These are phyloP conservation scores for Liparis tanakae DNA, from an alignment of 2,797 vertebrate species.

Conservation along the genomic window DNA sequence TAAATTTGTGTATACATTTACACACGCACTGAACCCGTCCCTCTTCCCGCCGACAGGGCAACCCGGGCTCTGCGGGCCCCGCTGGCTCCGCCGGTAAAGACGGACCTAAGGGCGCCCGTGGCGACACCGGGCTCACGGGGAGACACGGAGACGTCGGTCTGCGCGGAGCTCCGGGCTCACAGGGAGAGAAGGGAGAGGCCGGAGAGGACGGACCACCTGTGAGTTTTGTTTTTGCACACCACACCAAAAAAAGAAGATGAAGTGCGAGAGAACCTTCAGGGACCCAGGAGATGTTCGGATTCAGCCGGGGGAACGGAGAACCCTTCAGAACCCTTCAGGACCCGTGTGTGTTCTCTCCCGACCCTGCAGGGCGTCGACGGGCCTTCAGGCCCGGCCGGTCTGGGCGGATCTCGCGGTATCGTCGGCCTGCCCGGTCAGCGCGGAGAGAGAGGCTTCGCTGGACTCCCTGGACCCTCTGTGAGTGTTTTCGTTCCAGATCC, in stretches of 20 bases:
- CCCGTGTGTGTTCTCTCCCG: neutral
- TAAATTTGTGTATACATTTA: too few species aligned
- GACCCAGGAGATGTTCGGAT: neutral
- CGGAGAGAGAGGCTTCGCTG: constrained; percentile 96
- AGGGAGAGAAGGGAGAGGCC: constrained; percentile 93
- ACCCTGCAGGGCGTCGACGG: constrained; percentile 88
- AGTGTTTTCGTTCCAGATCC: constrained; percentile 67
- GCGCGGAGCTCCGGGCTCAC: constrained; percentile 86
- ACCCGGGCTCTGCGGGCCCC: constrained; percentile 91
- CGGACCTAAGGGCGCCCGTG: constrained; percentile 93
- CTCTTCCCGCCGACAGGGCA: constrained; percentile 83
- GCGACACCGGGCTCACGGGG: constrained; percentile 88
- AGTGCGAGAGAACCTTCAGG: too few species aligned
- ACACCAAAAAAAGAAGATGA: neutral
- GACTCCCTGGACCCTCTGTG: constrained; percentile 94
- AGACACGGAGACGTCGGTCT: constrained; percentile 91
- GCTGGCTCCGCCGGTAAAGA: constrained; percentile 92
- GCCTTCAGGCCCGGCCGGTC: constrained; percentile 90
- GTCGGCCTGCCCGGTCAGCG: constrained; percentile 96
- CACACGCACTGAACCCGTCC: neutral
- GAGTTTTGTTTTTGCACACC: constrained; percentile 55
- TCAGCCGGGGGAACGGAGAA: neutral
- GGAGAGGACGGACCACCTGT: constrained; percentile 90
- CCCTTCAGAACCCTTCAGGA: constrained; percentile 1
- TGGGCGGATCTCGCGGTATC: constrained; percentile 93